Percentiles rank a stretch among this genome's conserved stretches.
These are phyloP conservation scores for Cricetomys ansorgei DNA, from an alignment of 2,113 vertebrate species.

Conservation along the genomic window DNA sequence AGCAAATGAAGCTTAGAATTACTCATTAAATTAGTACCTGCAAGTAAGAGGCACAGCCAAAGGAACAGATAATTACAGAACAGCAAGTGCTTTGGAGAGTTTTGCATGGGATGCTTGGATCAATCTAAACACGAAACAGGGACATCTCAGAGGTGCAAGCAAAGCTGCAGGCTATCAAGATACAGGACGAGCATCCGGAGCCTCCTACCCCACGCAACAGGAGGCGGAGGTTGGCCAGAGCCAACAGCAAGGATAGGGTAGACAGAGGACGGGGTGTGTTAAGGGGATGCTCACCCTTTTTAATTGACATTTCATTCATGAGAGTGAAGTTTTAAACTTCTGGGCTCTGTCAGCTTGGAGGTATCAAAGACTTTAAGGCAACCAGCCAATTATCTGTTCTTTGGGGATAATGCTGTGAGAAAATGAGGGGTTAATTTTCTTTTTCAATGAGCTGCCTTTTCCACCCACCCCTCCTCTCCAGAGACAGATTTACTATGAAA, in stretches of 20 bases:
- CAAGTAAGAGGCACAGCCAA: background rate
- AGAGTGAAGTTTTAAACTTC: background rate
- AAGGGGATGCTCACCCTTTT: background rate
- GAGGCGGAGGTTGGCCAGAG: background rate
- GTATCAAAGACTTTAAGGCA: background rate
- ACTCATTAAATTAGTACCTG: background rate
- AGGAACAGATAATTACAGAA: background rate
- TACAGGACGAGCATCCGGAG: background rate
- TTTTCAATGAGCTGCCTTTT: background rate
- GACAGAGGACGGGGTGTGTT: background rate
- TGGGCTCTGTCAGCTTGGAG: background rate
- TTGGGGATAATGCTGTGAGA: background rate
- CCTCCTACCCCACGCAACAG: background rate
- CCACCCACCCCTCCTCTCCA: background rate
- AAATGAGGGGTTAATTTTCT: background rate
- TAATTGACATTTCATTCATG: background rate
- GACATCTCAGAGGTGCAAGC: background rate
- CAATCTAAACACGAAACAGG: background rate
- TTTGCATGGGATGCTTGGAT: background rate
- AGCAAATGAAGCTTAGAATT: background rate
- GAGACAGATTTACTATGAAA: background rate
- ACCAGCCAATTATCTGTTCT: background rate
- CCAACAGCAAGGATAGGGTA: background rate
- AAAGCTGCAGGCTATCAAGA: background rate
- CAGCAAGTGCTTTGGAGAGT: background rate